Conservation (phyloP, 2,888 invertebrate species). For the Drosophila paranaensis region DNA sequence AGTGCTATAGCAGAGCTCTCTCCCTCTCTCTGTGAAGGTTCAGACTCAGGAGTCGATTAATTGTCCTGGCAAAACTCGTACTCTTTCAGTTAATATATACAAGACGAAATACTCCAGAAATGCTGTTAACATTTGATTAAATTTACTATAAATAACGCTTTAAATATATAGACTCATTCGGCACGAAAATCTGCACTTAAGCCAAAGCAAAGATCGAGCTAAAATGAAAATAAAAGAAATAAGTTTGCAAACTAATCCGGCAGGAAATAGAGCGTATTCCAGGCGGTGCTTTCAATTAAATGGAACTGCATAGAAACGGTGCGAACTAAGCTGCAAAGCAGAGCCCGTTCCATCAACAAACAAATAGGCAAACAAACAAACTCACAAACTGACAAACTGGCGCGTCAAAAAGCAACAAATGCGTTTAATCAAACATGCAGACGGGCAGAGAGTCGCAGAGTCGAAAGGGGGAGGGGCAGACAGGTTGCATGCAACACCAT, state of each 20-base stretch:
- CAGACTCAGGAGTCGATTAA: no score
- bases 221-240: slow-evolving; percentile 9
- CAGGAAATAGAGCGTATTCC: slow-evolving; percentile 52
- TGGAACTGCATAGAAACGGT: slow-evolving; percentile 36
- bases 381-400: slow-evolving; percentile 45
- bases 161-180: not conserved
- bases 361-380: slow-evolving; percentile 25
- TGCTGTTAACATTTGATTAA: no score
- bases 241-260: slow-evolving; percentile 42
- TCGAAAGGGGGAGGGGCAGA: not conserved
- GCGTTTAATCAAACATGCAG: slow-evolving; percentile 79
- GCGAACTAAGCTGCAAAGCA: slow-evolving; percentile 57
- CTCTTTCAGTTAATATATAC: no score
- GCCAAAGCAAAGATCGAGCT: slow-evolving; percentile 5
- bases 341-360: slow-evolving; percentile 37
- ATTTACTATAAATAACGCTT: not conserved
- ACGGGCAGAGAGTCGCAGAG: not conserved
- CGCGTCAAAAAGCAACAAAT: slow-evolving; percentile 77
- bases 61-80: no score
- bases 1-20: no score
- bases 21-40: no score
- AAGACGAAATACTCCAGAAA: no score
- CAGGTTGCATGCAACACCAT: slow-evolving; percentile 34
- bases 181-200: slow-evolving; percentile 20
- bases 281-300: slow-evolving; percentile 59